Conservation (phyloP, 30 jellyfish, hydroid and myxozoan species). For the Clytia hemisphaerica region DNA sequence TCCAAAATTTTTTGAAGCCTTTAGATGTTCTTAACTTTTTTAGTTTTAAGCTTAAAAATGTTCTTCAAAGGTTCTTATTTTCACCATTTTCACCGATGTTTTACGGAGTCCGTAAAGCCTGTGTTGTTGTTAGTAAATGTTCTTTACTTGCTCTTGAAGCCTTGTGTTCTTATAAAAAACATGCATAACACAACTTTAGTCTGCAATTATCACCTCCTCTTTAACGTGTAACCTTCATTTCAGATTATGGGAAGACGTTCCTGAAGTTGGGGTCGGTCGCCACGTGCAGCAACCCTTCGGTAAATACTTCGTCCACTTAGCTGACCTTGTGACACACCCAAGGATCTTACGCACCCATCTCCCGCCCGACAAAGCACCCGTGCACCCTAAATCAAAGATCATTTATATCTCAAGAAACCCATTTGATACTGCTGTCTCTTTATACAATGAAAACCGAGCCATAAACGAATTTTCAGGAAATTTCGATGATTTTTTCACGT, state of each 20-base stretch:
- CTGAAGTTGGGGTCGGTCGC: conserved; percentile 29
- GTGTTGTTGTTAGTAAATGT: no score
- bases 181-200: no score
- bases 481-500: conserved; percentile 26
- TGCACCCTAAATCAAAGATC: conserved; percentile 22
- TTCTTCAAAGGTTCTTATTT: no score
- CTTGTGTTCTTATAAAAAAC: no score
- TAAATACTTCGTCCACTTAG: conserved; percentile 27
- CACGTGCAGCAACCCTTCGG: conserved; percentile 26
- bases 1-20: no score
- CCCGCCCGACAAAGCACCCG: conserved; percentile 29
- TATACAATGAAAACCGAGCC: conserved; percentile 18
- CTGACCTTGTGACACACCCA: conserved; percentile 25
- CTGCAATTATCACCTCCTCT: no score
- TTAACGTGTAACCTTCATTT: no score
- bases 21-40: no score
- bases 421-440: conserved; percentile 29
- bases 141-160: no score
- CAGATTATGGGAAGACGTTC: conserved; percentile 27
- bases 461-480: conserved; percentile 30
- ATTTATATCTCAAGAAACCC: conserved; percentile 34
- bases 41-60: no score
- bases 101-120: no score
- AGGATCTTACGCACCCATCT: conserved; percentile 28
- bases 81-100: no score